Base-by-base conservation (phyloP, 37 sponge, comb jelly and placozoan species). In the Beroe ovata region DNA sequence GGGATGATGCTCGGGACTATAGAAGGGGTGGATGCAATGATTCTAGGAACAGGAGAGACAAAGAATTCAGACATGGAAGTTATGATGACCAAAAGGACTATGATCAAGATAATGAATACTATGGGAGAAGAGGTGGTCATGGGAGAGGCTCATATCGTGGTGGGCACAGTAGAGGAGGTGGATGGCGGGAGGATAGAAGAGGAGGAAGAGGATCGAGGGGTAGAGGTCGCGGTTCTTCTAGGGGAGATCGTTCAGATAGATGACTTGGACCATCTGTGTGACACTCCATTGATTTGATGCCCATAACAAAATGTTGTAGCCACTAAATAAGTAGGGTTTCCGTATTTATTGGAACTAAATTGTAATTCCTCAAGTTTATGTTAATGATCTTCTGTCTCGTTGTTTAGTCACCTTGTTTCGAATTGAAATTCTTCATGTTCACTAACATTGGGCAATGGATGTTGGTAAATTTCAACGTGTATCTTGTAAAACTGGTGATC, bases 171-270 rank as follows among this genome's bases (percentile, higher is more conserved):
- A 8, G 63, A 62, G 63, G 63, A n/a, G n/a, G n/a, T n/a, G n/a
- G n/a, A 6, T 62, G 63, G 63, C 63, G 63, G 6, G 63, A 62
- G 16, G 38, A 36, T 29, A 71, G 71, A 71, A 29, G 71, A 36
- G 71, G 71, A 21, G 25, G 64, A 63, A 21, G 64, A 19, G n/a
- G 64, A n/a, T 20, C 38, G 21, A 29, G 71, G 38, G 71, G 71
- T 28, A 71, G 71, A 4, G 38, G 71, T 8, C 34, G 71, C 3
- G 71, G 71, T 18, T 71, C 71, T 34, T 71, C 71, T 20, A 11
- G 38, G 26, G 63, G 63, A 28, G 28, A 62, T 29, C 21, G 63
- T 62, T n/a, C n/a, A n/a, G 63, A 62, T 62, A 62, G 63, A 62
- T 6, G 63, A n/a, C n/a, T n/a, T n/a, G n/a, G n/a, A n/a, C n/a